Conservation (phyloP, 2,797 vertebrate genomes). For the Lycodopsis pacificus region DNA sequence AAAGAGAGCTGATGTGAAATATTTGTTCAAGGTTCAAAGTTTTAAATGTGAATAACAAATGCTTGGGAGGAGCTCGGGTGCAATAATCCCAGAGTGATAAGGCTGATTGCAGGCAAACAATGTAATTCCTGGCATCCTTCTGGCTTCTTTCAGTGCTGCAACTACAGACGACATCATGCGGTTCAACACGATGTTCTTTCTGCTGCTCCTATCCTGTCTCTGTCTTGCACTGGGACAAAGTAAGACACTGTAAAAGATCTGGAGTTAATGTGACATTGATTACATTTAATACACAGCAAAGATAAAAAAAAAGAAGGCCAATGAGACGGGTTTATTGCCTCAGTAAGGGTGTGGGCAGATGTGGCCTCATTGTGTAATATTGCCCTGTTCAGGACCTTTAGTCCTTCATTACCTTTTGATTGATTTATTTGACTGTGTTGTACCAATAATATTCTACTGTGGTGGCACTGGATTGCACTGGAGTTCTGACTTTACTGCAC, state of each 20-base stretch:
- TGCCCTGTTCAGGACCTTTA: neutral
- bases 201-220: slow-evolving; percentile 67
- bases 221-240: slow-evolving; percentile 79
- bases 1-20: neutral
- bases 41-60: neutral
- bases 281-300: slow-evolving; percentile 1
- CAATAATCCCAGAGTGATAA: slow-evolving; percentile 44
- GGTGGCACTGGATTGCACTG: neutral
- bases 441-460: neutral
- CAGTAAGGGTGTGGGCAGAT: neutral
- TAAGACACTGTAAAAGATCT: slow-evolving; percentile 47
- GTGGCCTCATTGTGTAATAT: neutral
- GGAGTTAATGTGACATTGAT: neutral
- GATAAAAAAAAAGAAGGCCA: slow-evolving; percentile 31
- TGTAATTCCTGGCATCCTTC: slow-evolving; percentile 1
- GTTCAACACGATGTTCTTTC: slow-evolving; percentile 64
- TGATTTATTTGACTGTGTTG: neutral
- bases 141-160: slow-evolving; percentile 37
- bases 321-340: slow-evolving; percentile 22
- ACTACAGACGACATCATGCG: slow-evolving; percentile 70
- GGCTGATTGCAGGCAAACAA: slow-evolving; percentile 16
- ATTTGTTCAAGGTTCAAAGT: slow-evolving; percentile 60
- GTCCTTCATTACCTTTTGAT: neutral
- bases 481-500: neutral
- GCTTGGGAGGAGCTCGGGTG: neutral